A percentile compares a stretch with the other conserved stretches of the same genome.
These are phyloP conservation scores for Stictonetta naevosa DNA, from an alignment of 2,113 vertebrate species.

Conservation along the genomic window DNA sequence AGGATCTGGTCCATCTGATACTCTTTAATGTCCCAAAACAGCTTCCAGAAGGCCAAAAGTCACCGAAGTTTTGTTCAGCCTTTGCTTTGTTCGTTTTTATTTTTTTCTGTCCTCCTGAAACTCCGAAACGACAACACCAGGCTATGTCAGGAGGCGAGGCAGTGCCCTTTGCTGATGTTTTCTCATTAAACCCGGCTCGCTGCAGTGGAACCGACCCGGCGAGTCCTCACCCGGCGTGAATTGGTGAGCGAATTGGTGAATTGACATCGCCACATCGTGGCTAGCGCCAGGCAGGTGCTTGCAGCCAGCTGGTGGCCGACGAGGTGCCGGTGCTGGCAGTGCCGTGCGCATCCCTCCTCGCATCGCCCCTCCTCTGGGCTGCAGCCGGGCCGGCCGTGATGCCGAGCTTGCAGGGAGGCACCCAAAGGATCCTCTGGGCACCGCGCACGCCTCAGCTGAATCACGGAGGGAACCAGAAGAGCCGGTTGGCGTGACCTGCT, in stretches of 20 bases:
- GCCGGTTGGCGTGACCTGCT: constrained; percentile 51
- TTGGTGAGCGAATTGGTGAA: background rate
- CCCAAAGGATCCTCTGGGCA: constrained; percentile 12
- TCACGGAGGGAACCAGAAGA: constrained; percentile 49
- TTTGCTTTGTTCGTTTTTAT: background rate
- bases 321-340: background rate
- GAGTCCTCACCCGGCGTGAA: background rate
- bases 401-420: constrained; percentile 14
- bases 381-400: background rate
- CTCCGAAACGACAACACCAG: background rate
- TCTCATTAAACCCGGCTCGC: background rate
- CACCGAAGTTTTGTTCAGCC: background rate
- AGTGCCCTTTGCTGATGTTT: background rate
- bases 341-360: background rate
- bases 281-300: fast-evolving
- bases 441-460: constrained; percentile 49
- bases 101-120: background rate
- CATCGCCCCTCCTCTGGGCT: background rate
- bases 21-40: background rate
- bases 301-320: background rate
- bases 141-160: background rate
- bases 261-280: background rate
- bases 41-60: background rate
- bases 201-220: background rate
- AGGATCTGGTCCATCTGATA: background rate